Evolutionary conservation across 2,113 vertebrate genomes (phyloP).

Genomic region (Fukomys damarensis): DNA sequence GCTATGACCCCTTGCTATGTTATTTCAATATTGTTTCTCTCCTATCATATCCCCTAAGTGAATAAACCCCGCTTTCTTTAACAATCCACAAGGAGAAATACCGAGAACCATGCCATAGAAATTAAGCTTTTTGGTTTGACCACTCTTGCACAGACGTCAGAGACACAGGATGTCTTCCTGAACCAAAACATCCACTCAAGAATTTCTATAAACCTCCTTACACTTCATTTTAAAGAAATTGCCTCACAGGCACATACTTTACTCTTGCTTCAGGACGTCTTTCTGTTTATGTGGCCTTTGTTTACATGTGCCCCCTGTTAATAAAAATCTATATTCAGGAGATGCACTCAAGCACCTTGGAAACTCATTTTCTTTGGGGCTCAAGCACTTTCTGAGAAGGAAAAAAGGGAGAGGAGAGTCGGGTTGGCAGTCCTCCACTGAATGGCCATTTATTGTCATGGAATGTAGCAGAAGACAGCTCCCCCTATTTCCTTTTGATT

Average conservation of each 20-base stretch:
- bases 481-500: constrained; percentile 82
- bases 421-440: constrained; percentile 58
- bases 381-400: constrained; percentile 30
- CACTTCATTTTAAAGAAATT: constrained; percentile 36
- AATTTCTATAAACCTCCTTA: constrained; percentile 49
- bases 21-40: background rate
- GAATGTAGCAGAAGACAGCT: constrained; percentile 72
- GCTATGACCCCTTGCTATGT: background rate
- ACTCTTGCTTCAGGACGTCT: background rate
- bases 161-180: constrained; percentile 20
- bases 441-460: constrained; percentile 71
- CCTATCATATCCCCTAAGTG: too few species aligned
- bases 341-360: constrained; percentile 57
- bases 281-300: constrained; percentile 45
- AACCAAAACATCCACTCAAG: background rate
- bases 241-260: background rate
- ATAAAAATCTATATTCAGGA: constrained; percentile 65
- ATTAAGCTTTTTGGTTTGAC: background rate
- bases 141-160: background rate
- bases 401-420: constrained; percentile 39
- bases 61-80: background rate
- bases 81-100: background rate
- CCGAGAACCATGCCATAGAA: accelerated
- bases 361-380: constrained; percentile 65
- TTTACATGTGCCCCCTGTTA: constrained; percentile 30